Percentiles rank a stretch among this genome's conserved stretches.
These are phyloP conservation scores for Galemys pyrenaicus DNA, from an alignment of 2,113 vertebrate genomes.

Conservation along the genomic window DNA sequence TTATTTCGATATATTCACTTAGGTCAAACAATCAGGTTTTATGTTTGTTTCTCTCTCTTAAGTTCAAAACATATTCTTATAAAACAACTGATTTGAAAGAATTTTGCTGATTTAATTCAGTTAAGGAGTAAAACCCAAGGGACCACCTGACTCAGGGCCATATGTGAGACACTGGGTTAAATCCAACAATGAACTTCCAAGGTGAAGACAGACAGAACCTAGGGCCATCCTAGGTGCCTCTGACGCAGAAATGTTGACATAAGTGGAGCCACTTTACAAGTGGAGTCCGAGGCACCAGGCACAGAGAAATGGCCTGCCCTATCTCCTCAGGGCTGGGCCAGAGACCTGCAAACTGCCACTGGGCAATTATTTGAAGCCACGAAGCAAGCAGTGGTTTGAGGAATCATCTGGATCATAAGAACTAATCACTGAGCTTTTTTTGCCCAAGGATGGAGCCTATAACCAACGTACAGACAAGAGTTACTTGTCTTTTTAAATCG, in stretches of 20 bases:
- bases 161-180: neutral
- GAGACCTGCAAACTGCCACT: too few species aligned
- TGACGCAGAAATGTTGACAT: neutral
- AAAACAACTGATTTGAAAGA: neutral
- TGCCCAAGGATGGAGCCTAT: too few species aligned
- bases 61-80: neutral
- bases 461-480: too few species aligned
- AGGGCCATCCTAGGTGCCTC: neutral
- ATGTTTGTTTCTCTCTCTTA: neutral
- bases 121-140: neutral
- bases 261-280: too few species aligned
- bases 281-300: too few species aligned
- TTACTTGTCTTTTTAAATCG: too few species aligned
- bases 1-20: neutral
- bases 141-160: neutral
- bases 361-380: too few species aligned
- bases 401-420: too few species aligned
- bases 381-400: too few species aligned
- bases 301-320: too few species aligned
- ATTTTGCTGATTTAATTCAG: neutral
- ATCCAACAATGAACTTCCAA: neutral
- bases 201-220: neutral
- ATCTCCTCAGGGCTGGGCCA: too few species aligned
- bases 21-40: neutral
- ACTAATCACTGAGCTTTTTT: too few species aligned